Percentiles rank a stretch among this genome's conserved stretches.
Evolutionary conservation across 2,797 vertebrate genomes (phyloP).

Genomic region (Lepus oiostolus): DNA sequence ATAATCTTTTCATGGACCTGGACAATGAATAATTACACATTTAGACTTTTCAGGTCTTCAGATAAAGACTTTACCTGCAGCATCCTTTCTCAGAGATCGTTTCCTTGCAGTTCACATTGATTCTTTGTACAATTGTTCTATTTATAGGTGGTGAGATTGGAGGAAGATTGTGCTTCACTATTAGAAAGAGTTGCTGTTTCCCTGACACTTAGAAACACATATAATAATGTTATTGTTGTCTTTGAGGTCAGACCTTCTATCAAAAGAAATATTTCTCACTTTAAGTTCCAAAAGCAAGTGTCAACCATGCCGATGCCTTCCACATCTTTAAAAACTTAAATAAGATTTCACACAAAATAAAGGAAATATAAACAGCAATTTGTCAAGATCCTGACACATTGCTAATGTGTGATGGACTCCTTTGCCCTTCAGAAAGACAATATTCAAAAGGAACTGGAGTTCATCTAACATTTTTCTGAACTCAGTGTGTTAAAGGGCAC

Average conservation of each 20-base stretch:
- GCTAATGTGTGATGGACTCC: not conserved
- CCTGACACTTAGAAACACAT: not conserved
- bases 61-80: not conserved
- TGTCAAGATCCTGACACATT: conserved; percentile 23
- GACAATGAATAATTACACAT: conserved; percentile 65
- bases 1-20: conserved; percentile 47
- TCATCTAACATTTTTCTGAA: not conserved
- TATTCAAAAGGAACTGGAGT: not conserved
- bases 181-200: conserved; percentile 54
- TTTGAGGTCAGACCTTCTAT: not conserved
- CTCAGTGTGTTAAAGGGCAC: not conserved
- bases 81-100: not conserved
- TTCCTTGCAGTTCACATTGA: conserved; percentile 17
- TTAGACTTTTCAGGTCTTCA: conserved; percentile 53
- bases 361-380: not conserved
- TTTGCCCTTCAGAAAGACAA: not conserved
- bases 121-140: conserved; percentile 40
- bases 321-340: not conserved
- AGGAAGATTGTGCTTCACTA: not conserved
- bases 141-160: not conserved
- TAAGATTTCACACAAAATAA: not conserved
- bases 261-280: conserved; percentile 46
- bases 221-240: conserved; percentile 8
- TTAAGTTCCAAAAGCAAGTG: conserved; percentile 33
- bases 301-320: not conserved